phyloP scores from a whole-genome alignment of 2,888 invertebrate genomes.

The Mythimna impura region DNA sequence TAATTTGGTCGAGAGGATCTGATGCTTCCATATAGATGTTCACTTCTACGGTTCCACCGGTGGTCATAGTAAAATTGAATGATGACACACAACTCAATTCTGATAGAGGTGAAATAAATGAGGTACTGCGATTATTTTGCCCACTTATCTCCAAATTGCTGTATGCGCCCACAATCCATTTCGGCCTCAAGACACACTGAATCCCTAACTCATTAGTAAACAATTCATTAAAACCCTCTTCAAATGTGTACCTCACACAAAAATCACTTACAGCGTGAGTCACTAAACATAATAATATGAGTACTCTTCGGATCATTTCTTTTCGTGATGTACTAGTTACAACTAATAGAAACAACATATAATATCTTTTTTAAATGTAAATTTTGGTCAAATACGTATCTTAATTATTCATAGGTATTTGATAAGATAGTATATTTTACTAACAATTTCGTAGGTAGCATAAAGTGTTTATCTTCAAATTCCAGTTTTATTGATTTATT shows the following conservation, averaged over 20 bases:
- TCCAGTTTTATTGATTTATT: constrained; percentile 1
- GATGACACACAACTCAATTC: constrained; percentile 29
- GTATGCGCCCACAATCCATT: constrained; percentile 66
- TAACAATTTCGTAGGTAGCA: constrained; percentile 29
- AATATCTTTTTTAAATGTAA: constrained; percentile 48
- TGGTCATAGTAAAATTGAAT: constrained; percentile 13
- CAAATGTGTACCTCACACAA: constrained; percentile 71
- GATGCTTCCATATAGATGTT: constrained; percentile 25
- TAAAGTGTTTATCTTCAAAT: constrained; percentile 29
- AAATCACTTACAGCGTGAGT: constrained; percentile 63
- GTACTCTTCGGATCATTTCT: constrained; percentile 56
- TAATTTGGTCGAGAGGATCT: constrained; percentile 7
- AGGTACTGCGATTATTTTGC: constrained; percentile 64
- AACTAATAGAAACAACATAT: constrained; percentile 53
- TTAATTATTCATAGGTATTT: constrained; percentile 39
- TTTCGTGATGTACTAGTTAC: constrained; percentile 39
- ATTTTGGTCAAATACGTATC: constrained; percentile 58
- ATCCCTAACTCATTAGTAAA: constrained; percentile 65
- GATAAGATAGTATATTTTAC: constrained; percentile 40
- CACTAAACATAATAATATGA: constrained; percentile 52
- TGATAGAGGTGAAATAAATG: constrained; percentile 67
- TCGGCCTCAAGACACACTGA: constrained; percentile 52
- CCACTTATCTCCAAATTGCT: constrained; percentile 37
- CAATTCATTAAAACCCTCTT: constrained; percentile 64
- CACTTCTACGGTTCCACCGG: constrained; percentile 31